Base-by-base conservation (phyloP, 2,113 vertebrate species). In the Camelus dromedarius region DNA sequence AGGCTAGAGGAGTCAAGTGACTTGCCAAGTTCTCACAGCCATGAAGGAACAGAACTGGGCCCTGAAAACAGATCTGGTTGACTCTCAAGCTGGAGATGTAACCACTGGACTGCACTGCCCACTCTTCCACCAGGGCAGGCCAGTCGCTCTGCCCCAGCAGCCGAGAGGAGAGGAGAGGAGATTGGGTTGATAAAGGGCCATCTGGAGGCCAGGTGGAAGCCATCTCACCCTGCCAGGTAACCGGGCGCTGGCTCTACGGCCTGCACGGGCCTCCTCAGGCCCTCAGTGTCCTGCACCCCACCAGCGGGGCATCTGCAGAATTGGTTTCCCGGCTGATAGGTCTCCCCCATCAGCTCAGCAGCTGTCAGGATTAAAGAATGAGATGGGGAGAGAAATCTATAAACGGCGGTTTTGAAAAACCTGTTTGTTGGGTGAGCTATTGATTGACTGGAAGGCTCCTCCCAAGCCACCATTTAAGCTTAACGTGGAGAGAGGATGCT, bases 401-500 rank as follows among this genome's bases (percentile, higher is more conserved):
- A 85, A 92, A 83, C 81, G 72, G 82, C 0, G 15, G 60, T 96
- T 83, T 85, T 67, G 95, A 80, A 92, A 96, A 93, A 85, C 95
- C 91, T 95, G 95, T 96, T 96, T 93, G 92, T 62, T 96, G 85
- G 94, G 96, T 52, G n/a, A 97, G 92, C 95, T 97, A 93, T 96
- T 86, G 96, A 97, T 96, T 28, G 13, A 95, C 88, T 8, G 81
- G 70, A 81, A 42, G 56, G 42, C 35, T 72, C 89, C 89, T 93
- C 95, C 96, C 82, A 18, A 73, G 76, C 30, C 81, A 64, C 98
- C 97, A 93, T 98, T 98, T 98, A 97, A 96, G 93, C 95, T 97
- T 98, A 98, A 98, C 98, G 97, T 96, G 93, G 98, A 72, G 2
- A 50, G 60, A 77, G 64, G 7, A 12, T 28, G 35, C 82, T 46